Evolutionary conservation across 2,797 vertebrate genomes (phyloP).

Genomic region (Gymnothorax javanicus): DNA sequence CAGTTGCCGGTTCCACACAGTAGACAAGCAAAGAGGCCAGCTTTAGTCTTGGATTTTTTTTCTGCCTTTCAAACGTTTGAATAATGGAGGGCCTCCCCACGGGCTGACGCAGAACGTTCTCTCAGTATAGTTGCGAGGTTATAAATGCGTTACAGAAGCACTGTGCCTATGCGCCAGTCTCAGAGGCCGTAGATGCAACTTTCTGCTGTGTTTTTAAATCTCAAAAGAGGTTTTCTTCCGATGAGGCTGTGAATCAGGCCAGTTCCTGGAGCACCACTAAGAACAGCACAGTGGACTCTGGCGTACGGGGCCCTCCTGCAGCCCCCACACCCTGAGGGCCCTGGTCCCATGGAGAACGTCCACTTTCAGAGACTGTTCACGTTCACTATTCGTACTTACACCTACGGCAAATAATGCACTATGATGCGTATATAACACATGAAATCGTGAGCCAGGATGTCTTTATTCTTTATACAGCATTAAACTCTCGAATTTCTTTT

Average conservation of each 20-base stretch:
- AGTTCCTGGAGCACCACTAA: too few species aligned
- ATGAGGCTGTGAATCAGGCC: background rate
- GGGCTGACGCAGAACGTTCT: background rate
- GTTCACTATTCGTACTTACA: too few species aligned
- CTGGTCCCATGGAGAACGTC: too few species aligned
- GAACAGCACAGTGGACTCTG: too few species aligned
- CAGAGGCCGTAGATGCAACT: background rate
- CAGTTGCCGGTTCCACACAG: conserved; percentile 63
- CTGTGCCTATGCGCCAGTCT: background rate
- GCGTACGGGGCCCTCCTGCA: too few species aligned
- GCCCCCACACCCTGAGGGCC: too few species aligned
- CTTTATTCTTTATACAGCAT: too few species aligned
- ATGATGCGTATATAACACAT: too few species aligned
- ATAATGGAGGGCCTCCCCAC: background rate
- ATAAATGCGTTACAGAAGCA: background rate
- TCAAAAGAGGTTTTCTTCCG: background rate
- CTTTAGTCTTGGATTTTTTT: background rate
- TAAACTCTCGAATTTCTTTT: too few species aligned
- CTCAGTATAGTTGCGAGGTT: background rate
- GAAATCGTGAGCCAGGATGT: too few species aligned
- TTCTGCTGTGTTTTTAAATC: background rate
- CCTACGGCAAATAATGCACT: too few species aligned
- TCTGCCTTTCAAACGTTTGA: background rate
- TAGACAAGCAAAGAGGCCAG: conserved; percentile 2
- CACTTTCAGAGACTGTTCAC: too few species aligned